A percentile compares a stretch with the other conserved stretches of the same genome.
Conservation (phyloP, 1,140 invertebrate genomes). For the Magallana ariakensis region DNA sequence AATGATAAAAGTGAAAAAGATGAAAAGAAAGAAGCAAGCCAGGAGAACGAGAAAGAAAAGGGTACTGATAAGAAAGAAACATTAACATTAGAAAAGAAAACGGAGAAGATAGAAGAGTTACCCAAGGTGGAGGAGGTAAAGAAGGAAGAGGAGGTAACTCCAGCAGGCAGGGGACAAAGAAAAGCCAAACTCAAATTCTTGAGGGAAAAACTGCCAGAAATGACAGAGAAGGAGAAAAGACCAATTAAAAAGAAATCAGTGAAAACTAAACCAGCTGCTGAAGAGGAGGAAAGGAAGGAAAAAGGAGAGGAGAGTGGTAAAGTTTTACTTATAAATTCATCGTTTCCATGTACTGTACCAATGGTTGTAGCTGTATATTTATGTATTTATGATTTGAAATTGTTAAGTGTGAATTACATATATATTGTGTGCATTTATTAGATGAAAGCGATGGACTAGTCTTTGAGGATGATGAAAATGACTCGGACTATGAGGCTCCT, state of each 20-base stretch:
- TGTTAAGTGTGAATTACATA: no score
- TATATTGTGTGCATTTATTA: background rate
- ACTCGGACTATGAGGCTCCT: slow-evolving; percentile 86
- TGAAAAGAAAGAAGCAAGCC: slow-evolving; percentile 43
- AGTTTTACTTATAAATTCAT: background rate
- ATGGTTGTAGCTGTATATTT: no score
- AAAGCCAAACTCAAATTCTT: slow-evolving; percentile 12
- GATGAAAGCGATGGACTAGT: slow-evolving; percentile 13
- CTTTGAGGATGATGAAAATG: slow-evolving; percentile 72
- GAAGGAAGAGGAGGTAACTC: background rate
- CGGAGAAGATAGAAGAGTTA: background rate
- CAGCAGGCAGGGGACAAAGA: background rate
- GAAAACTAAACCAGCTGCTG: slow-evolving; percentile 29
- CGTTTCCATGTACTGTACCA: background rate
- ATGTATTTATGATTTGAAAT: no score
- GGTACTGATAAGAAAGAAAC: background rate
- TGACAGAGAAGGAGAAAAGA: slow-evolving; percentile 45
- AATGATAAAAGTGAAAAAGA: slow-evolving; percentile 32
- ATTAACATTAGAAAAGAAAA: background rate
- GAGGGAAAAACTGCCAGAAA: slow-evolving; percentile 12
- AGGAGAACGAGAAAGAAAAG: slow-evolving; percentile 36
- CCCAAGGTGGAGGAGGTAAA: background rate
- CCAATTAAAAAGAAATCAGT: slow-evolving; percentile 42
- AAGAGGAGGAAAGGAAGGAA: slow-evolving; percentile 43
- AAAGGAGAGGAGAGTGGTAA: slow-evolving; percentile 46